phyloP scores from a whole-genome alignment of 1,140 invertebrate genomes.

The Thaumatotibia leucotreta region DNA sequence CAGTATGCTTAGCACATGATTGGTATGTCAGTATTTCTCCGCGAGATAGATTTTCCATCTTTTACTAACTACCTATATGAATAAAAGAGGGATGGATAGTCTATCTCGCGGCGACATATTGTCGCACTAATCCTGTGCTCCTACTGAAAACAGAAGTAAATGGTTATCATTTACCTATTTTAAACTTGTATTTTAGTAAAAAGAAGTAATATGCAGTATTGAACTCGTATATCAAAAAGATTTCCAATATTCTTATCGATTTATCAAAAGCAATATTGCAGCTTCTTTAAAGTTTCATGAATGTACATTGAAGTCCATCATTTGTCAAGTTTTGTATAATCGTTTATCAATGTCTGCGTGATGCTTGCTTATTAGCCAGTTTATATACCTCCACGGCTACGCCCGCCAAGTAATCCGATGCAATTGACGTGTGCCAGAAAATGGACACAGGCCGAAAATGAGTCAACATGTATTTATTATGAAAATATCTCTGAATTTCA shows the following conservation, averaged over 20 bases:
- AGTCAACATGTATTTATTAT: neutral
- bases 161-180: too few species aligned
- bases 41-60: too few species aligned
- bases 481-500: neutral
- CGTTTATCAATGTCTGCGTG: neutral
- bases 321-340: neutral
- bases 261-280: neutral
- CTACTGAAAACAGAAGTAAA: too few species aligned
- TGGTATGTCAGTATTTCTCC: too few species aligned
- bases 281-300: neutral
- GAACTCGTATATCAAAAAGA: neutral
- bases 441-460: neutral
- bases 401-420: neutral
- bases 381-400: neutral
- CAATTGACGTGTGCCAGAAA: constrained; percentile 4
- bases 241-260: neutral
- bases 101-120: too few species aligned
- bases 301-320: neutral
- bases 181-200: too few species aligned
- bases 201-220: too few species aligned
- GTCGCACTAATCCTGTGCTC: too few species aligned
- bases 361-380: neutral
- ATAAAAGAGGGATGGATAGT: too few species aligned
- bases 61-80: too few species aligned
- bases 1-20: too few species aligned